Evolutionary conservation across 2,113 vertebrate genomes (phyloP), one percentile per base, ranked within the genome.

Genomic region (Apeltes quadracus): DNA sequence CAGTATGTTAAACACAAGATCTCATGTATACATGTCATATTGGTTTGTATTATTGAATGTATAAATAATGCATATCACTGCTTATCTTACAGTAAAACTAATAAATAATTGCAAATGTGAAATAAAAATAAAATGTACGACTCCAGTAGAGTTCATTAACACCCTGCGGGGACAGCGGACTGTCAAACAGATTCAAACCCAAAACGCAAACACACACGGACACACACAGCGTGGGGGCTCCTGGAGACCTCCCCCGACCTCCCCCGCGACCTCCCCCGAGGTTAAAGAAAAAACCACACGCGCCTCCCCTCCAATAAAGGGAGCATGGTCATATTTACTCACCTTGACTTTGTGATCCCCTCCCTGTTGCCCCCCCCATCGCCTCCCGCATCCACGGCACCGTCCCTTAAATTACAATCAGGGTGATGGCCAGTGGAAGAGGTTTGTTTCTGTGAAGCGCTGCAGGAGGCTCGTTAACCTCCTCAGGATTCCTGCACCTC

Each of bases 81-180:
- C n/a, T 50, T 25, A 43, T n/a, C 13, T 16, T 25, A 64, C 43
- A 44, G 36, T 9, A 4, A 5, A 46, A 69, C 54, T 11, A 51
- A 77, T 51, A 10, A 48, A 50, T 57, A 18, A 39, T 2, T 59
- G 13, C 69, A 65, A 83, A 57, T 72, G 67, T 70, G 50, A 61
- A 62, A 72, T 83, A 81, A 86, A 81, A 55, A 81, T 41, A 67
- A 79, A 55, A 65, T 64, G 48, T 73, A 67, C 7, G 29, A 77
- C 39, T 70, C 12, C 50, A 57, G 43, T 15, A 15, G 58, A 81
- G 75, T 89, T 82, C 77, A 88, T 83, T 79, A 86, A 65, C 48
- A 34, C 20, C 79, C 85, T 72, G 65, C 14, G 16, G 83, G 81
- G 75, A 41, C 34, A 29, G 41, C 32, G 63, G 64, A 55, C 61